Evolutionary conservation across 2,888 invertebrate species (phyloP).

Genomic region (Dicycla oo): DNA sequence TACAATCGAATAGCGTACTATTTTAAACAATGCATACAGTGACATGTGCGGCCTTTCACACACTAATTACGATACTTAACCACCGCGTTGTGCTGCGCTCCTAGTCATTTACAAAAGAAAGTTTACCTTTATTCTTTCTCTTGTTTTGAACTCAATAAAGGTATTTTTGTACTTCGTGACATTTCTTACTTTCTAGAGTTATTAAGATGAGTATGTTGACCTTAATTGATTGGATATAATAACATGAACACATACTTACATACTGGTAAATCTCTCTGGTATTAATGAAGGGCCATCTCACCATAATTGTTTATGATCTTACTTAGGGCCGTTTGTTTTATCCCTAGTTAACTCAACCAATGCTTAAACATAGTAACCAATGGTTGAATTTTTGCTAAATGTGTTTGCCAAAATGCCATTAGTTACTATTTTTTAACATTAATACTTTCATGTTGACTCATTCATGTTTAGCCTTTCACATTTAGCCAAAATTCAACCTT

Average conservation of each 20-base stretch:
- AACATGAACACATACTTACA: neutral
- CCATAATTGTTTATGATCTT: constrained; percentile 23
- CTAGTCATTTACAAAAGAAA: constrained; percentile 62
- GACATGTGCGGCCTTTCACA: constrained; percentile 64
- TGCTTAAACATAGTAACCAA: too few species aligned
- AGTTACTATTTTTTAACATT: too few species aligned
- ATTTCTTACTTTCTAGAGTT: constrained; percentile 53
- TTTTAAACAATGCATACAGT: constrained; percentile 48
- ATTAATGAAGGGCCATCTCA: constrained; percentile 29
- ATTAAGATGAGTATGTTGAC: constrained; percentile 31
- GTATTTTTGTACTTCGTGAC: constrained; percentile 42
- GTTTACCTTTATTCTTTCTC: constrained; percentile 48
- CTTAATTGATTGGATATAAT: constrained; percentile 42
- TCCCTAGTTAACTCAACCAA: too few species aligned
- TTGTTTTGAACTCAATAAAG: constrained; percentile 41
- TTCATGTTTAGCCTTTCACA: too few species aligned
- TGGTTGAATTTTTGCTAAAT: too few species aligned
- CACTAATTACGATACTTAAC: constrained; percentile 60
- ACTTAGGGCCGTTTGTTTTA: too few species aligned
- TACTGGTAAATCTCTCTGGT: constrained; percentile 28
- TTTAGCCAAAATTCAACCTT: too few species aligned
- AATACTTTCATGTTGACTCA: too few species aligned
- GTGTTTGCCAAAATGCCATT: too few species aligned
- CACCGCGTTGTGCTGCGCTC: constrained; percentile 57
- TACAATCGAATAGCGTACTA: constrained; percentile 42